These are phyloP conservation scores for Microtus oregoni DNA, from an alignment of 2,113 vertebrate species.

Conservation along the genomic window DNA sequence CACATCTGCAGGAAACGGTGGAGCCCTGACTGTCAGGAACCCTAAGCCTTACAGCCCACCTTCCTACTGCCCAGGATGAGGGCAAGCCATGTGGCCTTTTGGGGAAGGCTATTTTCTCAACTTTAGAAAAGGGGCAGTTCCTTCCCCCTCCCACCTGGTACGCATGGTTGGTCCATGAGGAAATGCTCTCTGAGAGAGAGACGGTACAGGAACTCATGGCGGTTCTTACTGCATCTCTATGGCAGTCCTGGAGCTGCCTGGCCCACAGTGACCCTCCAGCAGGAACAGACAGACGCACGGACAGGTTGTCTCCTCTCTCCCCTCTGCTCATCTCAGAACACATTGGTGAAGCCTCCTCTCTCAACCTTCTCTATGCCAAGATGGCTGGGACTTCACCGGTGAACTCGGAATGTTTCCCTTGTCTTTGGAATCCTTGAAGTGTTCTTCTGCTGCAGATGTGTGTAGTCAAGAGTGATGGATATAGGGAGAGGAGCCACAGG, in stretches of 20 bases:
- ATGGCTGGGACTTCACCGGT: background rate
- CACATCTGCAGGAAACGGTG: background rate
- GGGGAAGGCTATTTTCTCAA: background rate
- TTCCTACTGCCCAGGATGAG: background rate
- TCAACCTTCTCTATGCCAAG: rapidly evolving
- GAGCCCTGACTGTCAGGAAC: background rate
- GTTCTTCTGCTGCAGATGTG: background rate
- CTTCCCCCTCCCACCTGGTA: background rate
- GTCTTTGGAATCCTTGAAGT: background rate
- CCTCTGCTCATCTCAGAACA: background rate
- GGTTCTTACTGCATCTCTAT: background rate
- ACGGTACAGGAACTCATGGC: background rate
- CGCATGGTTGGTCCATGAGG: background rate
- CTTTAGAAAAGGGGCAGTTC: background rate
- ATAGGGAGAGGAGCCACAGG: background rate
- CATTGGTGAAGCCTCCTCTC: background rate
- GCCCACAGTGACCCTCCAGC: rapidly evolving
- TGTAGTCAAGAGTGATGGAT: background rate
- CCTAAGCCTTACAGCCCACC: background rate
- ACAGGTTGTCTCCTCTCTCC: background rate
- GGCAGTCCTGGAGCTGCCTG: rapidly evolving
- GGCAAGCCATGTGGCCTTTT: background rate
- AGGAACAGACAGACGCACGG: background rate
- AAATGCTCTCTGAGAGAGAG: background rate
- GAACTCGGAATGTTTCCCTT: too few species aligned